Evolutionary conservation across 2,113 vertebrate species (phyloP), one percentile per base, ranked within the genome.

Genomic region (Onychostruthus taczanowskii): DNA sequence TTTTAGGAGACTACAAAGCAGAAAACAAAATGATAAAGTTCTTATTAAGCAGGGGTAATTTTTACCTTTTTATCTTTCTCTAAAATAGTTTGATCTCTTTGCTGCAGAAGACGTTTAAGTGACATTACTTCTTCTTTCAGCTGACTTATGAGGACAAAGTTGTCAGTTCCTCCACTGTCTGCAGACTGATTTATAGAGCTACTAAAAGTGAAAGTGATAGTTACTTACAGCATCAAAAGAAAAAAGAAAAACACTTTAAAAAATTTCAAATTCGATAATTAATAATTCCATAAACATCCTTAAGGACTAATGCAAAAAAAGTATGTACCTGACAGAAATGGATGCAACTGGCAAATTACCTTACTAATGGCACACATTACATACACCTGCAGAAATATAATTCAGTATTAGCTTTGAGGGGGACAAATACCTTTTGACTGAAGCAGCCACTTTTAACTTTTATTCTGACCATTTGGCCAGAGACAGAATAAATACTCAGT

Each of bases 81-180:
- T 74, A 99, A 97, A 90, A 99, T 99, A 63, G 99, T 99, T 95
- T 99, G 99, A 97, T 99, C 99, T 97, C 99, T 98, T 83, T 99
- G 99, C 96, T 99, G 99, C 90, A 99, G 97, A 86, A 99, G 98
- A 94, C 99, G 98, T 96, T 99, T 99, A 91, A 99, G 97, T 56
- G 99, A 99, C 99, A 99, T 99, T 88, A 99, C 99, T 98, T 99
- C 99, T 97, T 99, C 99, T 97, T 99, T 99, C 97, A 99, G 98
- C 93, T 99, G 99, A 97, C 99, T 99, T 98, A 99, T 99, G 94
- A 99, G 98, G 94, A 99, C 99, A 96, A 99, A 99, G 98, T 99
- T 99, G 98, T 99, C 99, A 13, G 99, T 99, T 96, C 99, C 99
- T 78, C 99, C 99, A 93, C 99, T 99, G 98, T 99, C 99, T 98